Evolutionary conservation across 2,888 invertebrate species (phyloP).

Genomic region (Noctua fimbriata): DNA sequence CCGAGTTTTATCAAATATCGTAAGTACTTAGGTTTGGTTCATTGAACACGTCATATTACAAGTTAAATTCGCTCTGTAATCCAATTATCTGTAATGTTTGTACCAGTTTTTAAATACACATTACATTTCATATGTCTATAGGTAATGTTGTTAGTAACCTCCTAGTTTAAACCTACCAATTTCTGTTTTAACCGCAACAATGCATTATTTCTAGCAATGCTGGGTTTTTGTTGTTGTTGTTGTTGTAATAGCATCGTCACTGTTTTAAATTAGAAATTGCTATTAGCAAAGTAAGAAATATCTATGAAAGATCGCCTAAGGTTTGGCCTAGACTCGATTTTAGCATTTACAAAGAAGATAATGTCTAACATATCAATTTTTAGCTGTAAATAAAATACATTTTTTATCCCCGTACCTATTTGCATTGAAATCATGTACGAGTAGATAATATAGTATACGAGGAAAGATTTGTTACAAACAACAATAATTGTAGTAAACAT

Average conservation of each 20-base stretch:
- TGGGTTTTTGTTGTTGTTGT: background rate
- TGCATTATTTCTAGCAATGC: background rate
- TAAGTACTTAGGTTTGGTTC: constrained; percentile 12
- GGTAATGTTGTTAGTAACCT: constrained; percentile 5
- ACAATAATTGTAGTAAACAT: background rate
- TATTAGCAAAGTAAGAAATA: constrained; percentile 6
- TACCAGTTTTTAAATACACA: background rate
- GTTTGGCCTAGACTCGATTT: constrained; percentile 39
- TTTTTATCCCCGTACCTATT: constrained; percentile 43
- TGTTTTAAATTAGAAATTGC: background rate
- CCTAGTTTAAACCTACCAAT: background rate
- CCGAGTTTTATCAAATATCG: constrained; percentile 12
- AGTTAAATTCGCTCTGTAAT: background rate
- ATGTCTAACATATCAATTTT: constrained; percentile 77
- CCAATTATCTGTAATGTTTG: constrained; percentile 1
- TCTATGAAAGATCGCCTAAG: constrained; percentile 16
- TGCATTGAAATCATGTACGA: constrained; percentile 52
- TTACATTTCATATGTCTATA: background rate
- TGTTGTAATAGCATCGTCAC: background rate
- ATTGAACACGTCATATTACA: background rate
- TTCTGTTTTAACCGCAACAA: background rate
- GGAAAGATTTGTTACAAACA: constrained; percentile 33
- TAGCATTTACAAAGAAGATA: constrained; percentile 58
- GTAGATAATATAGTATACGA: constrained; percentile 62
- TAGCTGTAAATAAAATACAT: constrained; percentile 60